Conservation (phyloP, 1,140 invertebrate genomes). For the Drosophila micromelanica region DNA sequence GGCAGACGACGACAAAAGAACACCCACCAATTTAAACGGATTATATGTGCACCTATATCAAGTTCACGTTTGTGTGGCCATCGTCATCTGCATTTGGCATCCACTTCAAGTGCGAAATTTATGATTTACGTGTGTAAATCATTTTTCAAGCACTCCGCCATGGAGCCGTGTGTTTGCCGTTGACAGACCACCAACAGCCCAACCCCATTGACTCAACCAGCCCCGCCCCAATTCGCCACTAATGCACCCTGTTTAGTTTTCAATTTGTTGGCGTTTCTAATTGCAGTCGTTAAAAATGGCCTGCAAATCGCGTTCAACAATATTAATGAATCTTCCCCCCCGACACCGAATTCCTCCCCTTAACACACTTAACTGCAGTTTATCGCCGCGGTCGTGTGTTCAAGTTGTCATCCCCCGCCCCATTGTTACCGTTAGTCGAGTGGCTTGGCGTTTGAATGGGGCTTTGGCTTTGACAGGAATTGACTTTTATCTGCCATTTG, state of each 20-base stretch:
- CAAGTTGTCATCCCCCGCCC: conserved; percentile 28
- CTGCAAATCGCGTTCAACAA: conserved; percentile 58
- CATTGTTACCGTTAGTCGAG: conserved; percentile 23
- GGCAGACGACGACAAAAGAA: conserved; percentile 7
- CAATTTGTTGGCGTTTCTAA: conserved; percentile 69
- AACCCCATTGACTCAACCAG: background rate
- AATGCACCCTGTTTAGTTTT: conserved; percentile 48
- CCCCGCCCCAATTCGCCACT: background rate
- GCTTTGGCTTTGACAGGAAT: conserved; percentile 29
- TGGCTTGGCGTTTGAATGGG: conserved; percentile 6
- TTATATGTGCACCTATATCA: background rate
- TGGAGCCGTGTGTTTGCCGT: conserved; percentile 28
- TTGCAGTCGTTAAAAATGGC: conserved; percentile 68
- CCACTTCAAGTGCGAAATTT: conserved; percentile 76
- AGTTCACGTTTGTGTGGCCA: background rate
- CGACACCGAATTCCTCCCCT: background rate
- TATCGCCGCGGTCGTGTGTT: conserved; percentile 56
- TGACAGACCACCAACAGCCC: conserved; percentile 47
- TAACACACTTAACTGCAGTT: conserved; percentile 61
- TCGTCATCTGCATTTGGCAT: conserved; percentile 68
- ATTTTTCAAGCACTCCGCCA: conserved; percentile 61
- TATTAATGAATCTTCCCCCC: conserved; percentile 33
- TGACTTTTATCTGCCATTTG: conserved; percentile 28
- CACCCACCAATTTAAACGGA: background rate
- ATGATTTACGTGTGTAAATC: conserved; percentile 78